A percentile compares a stretch with the other conserved stretches of the same genome.
Conservation (phyloP, 2,888 invertebrate species). For the Cephus sareptanus region DNA sequence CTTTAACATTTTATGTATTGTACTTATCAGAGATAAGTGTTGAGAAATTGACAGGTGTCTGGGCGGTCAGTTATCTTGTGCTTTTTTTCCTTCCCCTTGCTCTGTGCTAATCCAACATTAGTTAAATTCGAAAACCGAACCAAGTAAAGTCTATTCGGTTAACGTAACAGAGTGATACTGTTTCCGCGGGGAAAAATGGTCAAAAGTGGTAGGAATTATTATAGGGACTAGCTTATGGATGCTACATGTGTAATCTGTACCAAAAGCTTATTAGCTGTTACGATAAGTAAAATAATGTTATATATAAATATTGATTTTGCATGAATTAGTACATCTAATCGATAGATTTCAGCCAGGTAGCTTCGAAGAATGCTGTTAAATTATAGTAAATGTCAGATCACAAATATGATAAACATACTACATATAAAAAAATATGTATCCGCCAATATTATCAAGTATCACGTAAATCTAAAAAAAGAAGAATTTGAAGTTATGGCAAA, state of each 20-base stretch:
- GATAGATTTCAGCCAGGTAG: not conserved
- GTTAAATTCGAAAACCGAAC: conserved; percentile 36
- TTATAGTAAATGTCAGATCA: not conserved
- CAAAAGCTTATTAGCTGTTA: not conserved
- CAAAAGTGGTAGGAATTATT: not conserved
- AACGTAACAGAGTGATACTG: conserved; percentile 6
- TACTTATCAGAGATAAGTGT: not conserved
- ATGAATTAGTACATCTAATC: not conserved
- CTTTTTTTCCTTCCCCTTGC: not conserved
- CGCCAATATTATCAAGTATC: not conserved
- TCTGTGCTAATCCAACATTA: not conserved
- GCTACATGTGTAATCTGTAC: not conserved
- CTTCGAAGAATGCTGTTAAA: not conserved
- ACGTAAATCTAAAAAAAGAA: too few species aligned
- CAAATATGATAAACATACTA: too few species aligned
- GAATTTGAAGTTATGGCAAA: not conserved
- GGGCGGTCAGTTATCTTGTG: not conserved
- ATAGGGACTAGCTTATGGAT: not conserved
- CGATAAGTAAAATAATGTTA: not conserved
- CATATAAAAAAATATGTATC: not conserved
- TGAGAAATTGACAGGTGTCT: conserved; percentile 1
- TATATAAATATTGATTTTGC: not conserved
- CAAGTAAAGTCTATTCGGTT: conserved; percentile 41
- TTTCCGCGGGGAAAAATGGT: not conserved
- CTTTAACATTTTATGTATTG: not conserved